Conservation (phyloP, 2,113 vertebrate genomes). For the Felis catus region DNA sequence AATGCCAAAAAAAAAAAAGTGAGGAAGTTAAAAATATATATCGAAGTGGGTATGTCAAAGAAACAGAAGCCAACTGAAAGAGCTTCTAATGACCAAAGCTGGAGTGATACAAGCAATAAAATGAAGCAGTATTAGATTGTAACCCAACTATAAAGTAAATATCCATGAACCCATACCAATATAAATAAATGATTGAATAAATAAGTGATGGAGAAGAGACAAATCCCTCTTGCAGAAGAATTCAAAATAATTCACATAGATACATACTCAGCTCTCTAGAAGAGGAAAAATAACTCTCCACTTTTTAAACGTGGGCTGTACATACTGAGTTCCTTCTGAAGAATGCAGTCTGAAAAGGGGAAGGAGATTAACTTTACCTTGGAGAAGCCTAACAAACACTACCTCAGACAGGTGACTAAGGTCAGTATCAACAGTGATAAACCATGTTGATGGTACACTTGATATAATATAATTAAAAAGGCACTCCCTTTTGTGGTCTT, state of each 20-base stretch:
- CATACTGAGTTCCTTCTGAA: not conserved
- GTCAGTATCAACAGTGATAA: not conserved
- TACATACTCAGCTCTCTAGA: not conserved
- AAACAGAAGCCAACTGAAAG: not conserved
- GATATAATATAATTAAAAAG: not conserved
- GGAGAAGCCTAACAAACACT: not conserved
- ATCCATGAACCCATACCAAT: not conserved
- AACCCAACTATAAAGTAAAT: not conserved
- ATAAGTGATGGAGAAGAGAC: not conserved
- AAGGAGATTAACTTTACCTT: not conserved
- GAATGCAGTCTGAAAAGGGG: not conserved
- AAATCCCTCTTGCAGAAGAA: not conserved
- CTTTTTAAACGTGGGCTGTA: not conserved
- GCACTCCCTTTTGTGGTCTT: not conserved
- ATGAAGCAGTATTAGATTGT: not conserved
- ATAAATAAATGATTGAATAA: not conserved
- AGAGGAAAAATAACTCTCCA: not conserved
- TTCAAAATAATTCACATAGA: not conserved
- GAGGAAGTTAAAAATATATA: not conserved
- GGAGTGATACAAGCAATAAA: not conserved
- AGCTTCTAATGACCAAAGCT: not conserved
- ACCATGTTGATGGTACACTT: not conserved
- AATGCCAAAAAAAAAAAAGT: not conserved
- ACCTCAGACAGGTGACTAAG: not conserved
- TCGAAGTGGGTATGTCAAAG: not conserved